Base-by-base conservation (phyloP, 2,113 vertebrate species). In the Anarrhichthys ocellatus region DNA sequence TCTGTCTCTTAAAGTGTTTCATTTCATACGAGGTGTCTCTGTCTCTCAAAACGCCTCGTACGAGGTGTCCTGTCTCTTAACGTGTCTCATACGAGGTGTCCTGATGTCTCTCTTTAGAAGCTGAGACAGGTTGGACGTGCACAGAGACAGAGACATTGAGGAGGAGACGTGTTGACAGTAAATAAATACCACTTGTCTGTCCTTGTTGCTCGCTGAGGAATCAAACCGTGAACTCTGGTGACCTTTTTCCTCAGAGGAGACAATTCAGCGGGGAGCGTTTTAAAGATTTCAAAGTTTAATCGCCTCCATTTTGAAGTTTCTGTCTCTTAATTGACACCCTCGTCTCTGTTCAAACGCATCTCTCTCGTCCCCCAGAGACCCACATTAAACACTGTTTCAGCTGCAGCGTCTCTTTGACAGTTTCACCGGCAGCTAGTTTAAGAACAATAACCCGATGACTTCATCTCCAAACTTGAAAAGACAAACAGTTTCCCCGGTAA, bases 281-380 rank as follows among this genome's bases (percentile, higher is more conserved):
- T 90, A 89, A 17, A 81, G 20, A 92, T 92, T 92, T 92, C 86
- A 89, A 82, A 93, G 85, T 92, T 92, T 91, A 92, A 93, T 92
- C 86, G 84, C 77, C 86, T 87, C 42, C 68, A 84, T 84, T 92
- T 79, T 91, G 73, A 89, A 88, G 82, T 85, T 61, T 83, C 22
- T 70, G 79, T 54, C 40, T 75, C 77, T 87, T 88, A 87, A 94
- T 87, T 92, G 88, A 88, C 81, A 64, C 76, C 79, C 59, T 88
- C 76, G 52, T 83, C 73, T 79, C 9, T 66, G 85, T 82, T 88
- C 32, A 89, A 88, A 79, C 77, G 42, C 44, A 34, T 7, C 69
- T 76, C 67, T 44, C 1, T 75, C 68, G 84, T 84, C 87, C 88
- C 89, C 89, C 27, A 63, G 63, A 88, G 76, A 83, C 42, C 9